Evolutionary conservation across 92 coral and sea anemone species (phyloP), one percentile per base, ranked within the genome.

Genomic region (Metridium senile): DNA sequence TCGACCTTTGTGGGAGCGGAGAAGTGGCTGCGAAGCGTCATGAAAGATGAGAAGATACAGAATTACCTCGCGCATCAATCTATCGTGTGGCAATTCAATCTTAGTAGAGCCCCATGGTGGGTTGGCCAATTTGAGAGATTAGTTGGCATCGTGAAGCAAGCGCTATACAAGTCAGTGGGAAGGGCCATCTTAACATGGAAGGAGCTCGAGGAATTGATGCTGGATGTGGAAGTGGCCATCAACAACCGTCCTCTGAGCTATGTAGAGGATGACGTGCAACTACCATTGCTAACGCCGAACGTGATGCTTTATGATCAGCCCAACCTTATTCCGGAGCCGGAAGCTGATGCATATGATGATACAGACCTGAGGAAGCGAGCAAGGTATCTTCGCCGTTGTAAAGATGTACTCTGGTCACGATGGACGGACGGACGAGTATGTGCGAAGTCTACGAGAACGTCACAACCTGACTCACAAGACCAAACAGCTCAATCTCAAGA

Each of bases 41-140:
- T 87, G 85, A 82, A 46, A 26, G 83, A 71, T 18, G 90, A 86
- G n/a, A n/a, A n/a, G n/a, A n/a, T n/a, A n/a, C n/a, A n/a, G n/a
- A 47, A 81, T 67, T 70, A 70, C 72, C 63, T 81, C 17, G 73
- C 84, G 4, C 70, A 71, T 26, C 65, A 81, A 16, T 47, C 58
- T 13, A 78, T 83, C 7, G 75, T 57, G 23, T 87, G 92, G 88
- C 85, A 87, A 61, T 83, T 83, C 62, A 87, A 82, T 79, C 46
- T 81, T 29, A 83, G 89, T 59, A 30, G 85, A n/a, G 85, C 85
- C 53, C 81, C 89, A 0, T 84, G 89, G 89, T 84, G 85, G 89
- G 81, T 84, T 29, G 85, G 85, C 87, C n/a, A 75, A 34, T 78
- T 74, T 26, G 57, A 74, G 32, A 31, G 79, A 2, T 0, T 68